Conservation (phyloP, 2,797 vertebrate species). For the Acrossocheilus fasciatus region DNA sequence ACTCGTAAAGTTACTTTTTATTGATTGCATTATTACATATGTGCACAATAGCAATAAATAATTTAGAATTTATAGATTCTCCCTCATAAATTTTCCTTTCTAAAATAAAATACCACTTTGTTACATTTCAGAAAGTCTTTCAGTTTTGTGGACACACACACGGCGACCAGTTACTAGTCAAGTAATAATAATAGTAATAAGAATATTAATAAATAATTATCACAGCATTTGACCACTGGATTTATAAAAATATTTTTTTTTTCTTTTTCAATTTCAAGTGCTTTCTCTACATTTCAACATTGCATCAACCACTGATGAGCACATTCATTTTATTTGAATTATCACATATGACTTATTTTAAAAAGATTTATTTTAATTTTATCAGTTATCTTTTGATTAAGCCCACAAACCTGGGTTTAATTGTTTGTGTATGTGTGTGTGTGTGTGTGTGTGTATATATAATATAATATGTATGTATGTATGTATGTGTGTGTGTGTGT, state of each 20-base stretch:
- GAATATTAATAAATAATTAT: neutral
- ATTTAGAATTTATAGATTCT: no score
- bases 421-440: no score
- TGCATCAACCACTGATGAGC: no score
- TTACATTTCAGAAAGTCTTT: no score
- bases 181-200: neutral
- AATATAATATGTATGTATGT: no score
- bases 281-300: neutral
- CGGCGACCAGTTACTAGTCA: neutral
- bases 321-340: no score
- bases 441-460: no score
- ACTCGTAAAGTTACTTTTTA: neutral
- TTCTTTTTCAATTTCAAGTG: neutral
- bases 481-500: no score
- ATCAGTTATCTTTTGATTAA: neutral
- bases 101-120: no score
- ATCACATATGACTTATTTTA: neutral
- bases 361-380: neutral
- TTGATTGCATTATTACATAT: neutral
- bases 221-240: no score
- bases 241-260: neutral
- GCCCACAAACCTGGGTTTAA: neutral
- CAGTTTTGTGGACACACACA: no score
- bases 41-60: neutral
- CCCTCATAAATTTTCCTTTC: no score